These are phyloP conservation scores for Capitulum mitella DNA, from an alignment of 2,888 invertebrate species.

Conservation along the genomic window DNA sequence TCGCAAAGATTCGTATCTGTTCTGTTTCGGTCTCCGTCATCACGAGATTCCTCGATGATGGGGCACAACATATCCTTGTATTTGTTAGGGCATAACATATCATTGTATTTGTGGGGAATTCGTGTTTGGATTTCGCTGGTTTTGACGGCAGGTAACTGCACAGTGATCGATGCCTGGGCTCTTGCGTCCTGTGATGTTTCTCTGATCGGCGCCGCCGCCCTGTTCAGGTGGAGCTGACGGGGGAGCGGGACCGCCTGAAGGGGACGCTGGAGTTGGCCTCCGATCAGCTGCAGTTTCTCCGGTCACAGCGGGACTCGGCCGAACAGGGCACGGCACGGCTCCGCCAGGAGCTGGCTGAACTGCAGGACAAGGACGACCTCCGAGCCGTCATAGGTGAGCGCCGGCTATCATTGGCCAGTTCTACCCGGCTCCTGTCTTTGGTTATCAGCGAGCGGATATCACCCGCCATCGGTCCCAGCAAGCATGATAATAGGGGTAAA, in stretches of 20 bases:
- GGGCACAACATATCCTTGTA: too few relatives aligned
- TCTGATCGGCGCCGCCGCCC: background rate
- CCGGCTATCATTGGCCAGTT: too few relatives aligned
- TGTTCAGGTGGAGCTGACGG: background rate
- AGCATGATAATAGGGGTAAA: too few relatives aligned
- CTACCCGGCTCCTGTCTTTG: background rate
- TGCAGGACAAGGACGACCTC: conserved; percentile 10
- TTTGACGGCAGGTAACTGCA: too few relatives aligned
- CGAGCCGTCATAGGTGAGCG: background rate
- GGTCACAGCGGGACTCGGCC: background rate
- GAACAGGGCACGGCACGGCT: background rate
- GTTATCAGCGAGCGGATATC: background rate
- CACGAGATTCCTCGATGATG: too few relatives aligned
- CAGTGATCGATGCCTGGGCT: too few relatives aligned
- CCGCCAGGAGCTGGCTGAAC: background rate
- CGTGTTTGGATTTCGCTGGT: too few relatives aligned
- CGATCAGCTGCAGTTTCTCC: background rate
- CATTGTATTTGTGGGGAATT: too few relatives aligned
- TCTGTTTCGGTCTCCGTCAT: too few relatives aligned
- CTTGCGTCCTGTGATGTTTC: too few relatives aligned
- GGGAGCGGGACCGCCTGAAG: background rate
- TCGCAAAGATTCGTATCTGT: too few relatives aligned
- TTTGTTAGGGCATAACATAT: too few relatives aligned
- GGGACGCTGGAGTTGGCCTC: background rate
- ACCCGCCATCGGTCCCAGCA: background rate